Percentiles rank a stretch among this genome's conserved stretches.
phyloP scores from a whole-genome alignment of 1,140 invertebrate genomes.

The Vollenhovia emeryi region DNA sequence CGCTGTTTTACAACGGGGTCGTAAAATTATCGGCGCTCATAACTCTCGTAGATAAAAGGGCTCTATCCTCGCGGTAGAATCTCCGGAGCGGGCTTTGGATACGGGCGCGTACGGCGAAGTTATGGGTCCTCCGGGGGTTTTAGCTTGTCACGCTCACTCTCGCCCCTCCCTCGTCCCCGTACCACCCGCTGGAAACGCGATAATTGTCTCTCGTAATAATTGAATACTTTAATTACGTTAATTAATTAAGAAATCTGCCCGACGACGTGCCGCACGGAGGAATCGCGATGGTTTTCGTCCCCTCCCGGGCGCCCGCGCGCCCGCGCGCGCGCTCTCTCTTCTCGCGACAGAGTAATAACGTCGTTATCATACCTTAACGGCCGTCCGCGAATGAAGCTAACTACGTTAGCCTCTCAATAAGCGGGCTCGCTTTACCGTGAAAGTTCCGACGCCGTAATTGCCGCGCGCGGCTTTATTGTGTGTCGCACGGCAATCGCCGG shows the following conservation, averaged over 20 bases:
- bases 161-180: too few species aligned
- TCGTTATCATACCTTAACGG: conserved; percentile 65
- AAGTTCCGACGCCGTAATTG: conserved; percentile 67
- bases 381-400: conserved; percentile 59
- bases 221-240: conserved; percentile 68
- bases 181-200: background rate
- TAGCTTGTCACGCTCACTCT: conserved; percentile 41
- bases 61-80: conserved; percentile 42
- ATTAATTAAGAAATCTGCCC: conserved; percentile 59
- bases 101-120: conserved; percentile 48
- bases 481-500: conserved; percentile 57
- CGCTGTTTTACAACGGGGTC: conserved; percentile 44
- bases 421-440: conserved; percentile 61
- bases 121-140: conserved; percentile 51
- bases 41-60: conserved; percentile 59
- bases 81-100: conserved; percentile 41
- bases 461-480: conserved; percentile 63
- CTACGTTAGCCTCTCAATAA: conserved; percentile 69
- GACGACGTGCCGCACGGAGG: background rate
- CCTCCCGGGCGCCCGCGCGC: background rate
- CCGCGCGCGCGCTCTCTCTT: background rate
- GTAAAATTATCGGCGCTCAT: conserved; percentile 60
- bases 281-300: background rate
- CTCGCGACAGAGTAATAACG: conserved; percentile 52
- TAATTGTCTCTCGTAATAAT: conserved; percentile 64